Evolutionary conservation across 2,113 vertebrate genomes (phyloP), one percentile per base, ranked within the genome.

Genomic region (Percina caprodes): DNA sequence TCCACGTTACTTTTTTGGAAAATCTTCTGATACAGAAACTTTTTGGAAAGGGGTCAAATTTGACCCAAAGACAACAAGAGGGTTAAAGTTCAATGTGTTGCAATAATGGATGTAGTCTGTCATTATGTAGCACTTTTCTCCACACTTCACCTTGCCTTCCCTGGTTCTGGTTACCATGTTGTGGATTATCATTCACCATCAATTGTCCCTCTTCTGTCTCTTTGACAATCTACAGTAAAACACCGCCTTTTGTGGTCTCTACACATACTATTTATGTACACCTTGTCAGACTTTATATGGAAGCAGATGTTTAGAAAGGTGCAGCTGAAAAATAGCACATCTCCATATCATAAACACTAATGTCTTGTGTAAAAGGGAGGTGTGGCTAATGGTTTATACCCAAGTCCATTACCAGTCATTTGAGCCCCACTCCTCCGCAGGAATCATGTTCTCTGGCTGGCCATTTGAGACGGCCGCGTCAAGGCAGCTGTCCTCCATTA

Each of bases 371-470:
- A 42, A 69, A 71, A 77, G 33, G 49, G 3, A 39, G 65, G 60
- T 78, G 52, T 69, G 77, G 24, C 72, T 84, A 77, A 85, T 86
- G 69, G 74, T 87, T 85, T 83, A 79, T 87, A 79, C 88, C 62
- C 33, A 68, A 68, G 77, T 86, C 86, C 63, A 86, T 86, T 72
- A 71, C 26, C 62, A 0, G 86, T 88, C 83, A 94, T 82, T 69
- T 68, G 90, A 94, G 88, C 86, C 82, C 65, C 46, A 80, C 80
- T 77, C 55, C 68, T 82, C 24, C 24, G 13, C 3, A 1, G 81
- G 90, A 89, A 26, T 94, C 89, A 62, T 82, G 89, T 94, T 94
- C 85, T 80, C 73, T 16, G 0, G 15, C 52, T 45, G 72, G 86
- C 62, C 71, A 92, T 92, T 80, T 89, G 92, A 92, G 92, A 89